Evolutionary conservation across 2,797 vertebrate species (phyloP), one percentile per base, ranked within the genome.

Genomic region (Falco rusticolus): DNA sequence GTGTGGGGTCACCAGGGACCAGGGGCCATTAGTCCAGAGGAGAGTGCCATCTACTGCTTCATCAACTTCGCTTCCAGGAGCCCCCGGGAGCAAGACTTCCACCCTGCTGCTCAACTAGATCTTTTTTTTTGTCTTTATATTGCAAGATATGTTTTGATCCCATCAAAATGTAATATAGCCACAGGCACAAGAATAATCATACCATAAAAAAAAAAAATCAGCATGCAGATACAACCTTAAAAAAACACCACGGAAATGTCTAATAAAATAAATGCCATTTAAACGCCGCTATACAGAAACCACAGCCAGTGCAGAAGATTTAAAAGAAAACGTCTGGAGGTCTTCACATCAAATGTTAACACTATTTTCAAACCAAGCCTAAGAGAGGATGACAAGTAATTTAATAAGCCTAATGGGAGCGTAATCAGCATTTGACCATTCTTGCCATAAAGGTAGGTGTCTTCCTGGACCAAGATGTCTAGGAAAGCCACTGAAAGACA

Each of bases 281-380:
- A 81, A 84, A 66, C 1, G 4, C 11, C 66, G 21, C 69, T 43
- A 8, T 14, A 47, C 31, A 69, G 39, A 93, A 88, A 66, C 3
- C 1, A 72, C 79, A 96, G 34, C 39, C n/a, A 66, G 41, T 18
- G 56, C 34, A 89, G 34, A 91, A 78, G 33, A 82, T 60, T 17
- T 53, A 50, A 78, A 90, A 75, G 57, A 92, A 95, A 94, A 92
- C n/a, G 34, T 50, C 50, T 78, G 72, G n/a, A 25, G 81, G 28
- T 51, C 41, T 83, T 72, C 33, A 68, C 72, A 72, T 92, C 76
- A 93, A 90, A 93, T 33, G 53, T 72, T 92, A 94, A 80, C 43
- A 61, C 34, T 77, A 57, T 87, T 93, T 93, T 75, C 92, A 92
- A 87, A 89, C 39, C 45, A 89, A 95, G 34, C 83, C 61, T 63